Evolutionary conservation across 2,888 invertebrate genomes (phyloP).

Genomic region (Drosophila falleni): DNA sequence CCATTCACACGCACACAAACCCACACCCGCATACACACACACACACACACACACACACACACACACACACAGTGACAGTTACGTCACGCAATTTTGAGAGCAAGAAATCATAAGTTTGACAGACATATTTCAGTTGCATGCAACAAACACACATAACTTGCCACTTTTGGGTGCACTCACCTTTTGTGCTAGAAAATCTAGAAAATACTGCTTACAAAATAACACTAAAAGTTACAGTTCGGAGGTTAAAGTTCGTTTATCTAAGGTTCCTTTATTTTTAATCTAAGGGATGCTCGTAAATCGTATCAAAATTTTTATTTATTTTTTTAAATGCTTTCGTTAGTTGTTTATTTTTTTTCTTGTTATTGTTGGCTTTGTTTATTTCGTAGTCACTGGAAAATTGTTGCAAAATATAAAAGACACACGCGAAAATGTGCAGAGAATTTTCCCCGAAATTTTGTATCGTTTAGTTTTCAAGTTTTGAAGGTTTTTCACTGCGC

Average conservation of each 20-base stretch:
- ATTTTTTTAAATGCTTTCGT: constrained; percentile 29
- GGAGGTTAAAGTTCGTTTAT: constrained; percentile 22
- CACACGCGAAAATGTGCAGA: constrained; percentile 8
- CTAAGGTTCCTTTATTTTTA: constrained; percentile 1
- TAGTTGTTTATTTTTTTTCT: not conserved
- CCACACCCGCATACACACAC: constrained; percentile 15
- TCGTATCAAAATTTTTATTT: constrained; percentile 51
- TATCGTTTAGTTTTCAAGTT: constrained; percentile 23
- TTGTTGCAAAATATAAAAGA: constrained; percentile 11
- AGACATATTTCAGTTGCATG: constrained; percentile 40
- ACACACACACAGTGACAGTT: constrained; percentile 35
- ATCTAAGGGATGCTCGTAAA: constrained; percentile 42
- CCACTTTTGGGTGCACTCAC: constrained; percentile 64
- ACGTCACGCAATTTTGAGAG: constrained; percentile 46
- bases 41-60: constrained; percentile 2
- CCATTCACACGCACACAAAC: constrained; percentile 9
- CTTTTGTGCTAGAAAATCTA: constrained; percentile 49
- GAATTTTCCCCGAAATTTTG: not conserved
- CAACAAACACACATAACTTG: constrained; percentile 30
- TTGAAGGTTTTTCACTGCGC: constrained; percentile 46
- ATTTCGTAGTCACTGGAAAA: constrained; percentile 21
- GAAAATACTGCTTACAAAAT: constrained; percentile 19
- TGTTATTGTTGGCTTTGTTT: constrained; percentile 3
- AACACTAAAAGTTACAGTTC: not conserved
- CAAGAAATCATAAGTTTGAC: constrained; percentile 19